These are phyloP conservation scores for Motacilla alba DNA, from an alignment of 2,113 vertebrate species.

Conservation along the genomic window DNA sequence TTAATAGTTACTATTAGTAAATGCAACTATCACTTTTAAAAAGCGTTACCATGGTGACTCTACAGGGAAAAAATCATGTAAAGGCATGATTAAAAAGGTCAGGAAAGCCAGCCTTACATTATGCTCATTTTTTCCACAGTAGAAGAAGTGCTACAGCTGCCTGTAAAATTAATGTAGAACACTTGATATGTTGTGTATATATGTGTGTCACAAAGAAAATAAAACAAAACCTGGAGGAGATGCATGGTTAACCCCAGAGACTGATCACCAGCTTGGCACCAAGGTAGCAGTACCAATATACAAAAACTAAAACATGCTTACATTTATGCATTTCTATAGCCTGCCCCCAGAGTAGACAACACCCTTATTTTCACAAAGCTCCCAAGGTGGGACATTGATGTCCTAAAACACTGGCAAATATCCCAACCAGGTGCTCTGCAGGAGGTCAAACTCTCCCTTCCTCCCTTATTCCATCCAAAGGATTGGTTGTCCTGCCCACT, in stretches of 20 bases:
- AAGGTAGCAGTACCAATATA: neutral
- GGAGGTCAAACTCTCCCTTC: neutral
- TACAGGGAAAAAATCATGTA: neutral
- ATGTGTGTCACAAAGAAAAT: no score
- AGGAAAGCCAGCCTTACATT: neutral
- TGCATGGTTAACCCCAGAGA: neutral
- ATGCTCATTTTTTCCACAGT: neutral
- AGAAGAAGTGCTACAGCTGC: neutral
- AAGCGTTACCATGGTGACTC: neutral
- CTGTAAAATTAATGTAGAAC: neutral
- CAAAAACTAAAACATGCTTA: neutral
- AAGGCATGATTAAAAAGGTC: neutral
- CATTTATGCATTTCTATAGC: neutral
- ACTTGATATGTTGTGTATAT: no score
- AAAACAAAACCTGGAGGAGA: neutral
- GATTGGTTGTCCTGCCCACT: neutral
- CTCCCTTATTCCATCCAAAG: neutral
- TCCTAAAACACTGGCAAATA: neutral
- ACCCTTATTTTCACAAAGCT: neutral
- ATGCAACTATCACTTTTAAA: neutral
- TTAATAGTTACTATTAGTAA: neutral
- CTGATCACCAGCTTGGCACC: neutral
- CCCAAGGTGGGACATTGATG: accelerated
- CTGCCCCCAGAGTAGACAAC: neutral
- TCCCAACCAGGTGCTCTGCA: neutral